A percentile compares a stretch with the other conserved stretches of the same genome.
Conservation (phyloP, 1,140 invertebrate species). For the Macrobrachium rosenbergii region DNA sequence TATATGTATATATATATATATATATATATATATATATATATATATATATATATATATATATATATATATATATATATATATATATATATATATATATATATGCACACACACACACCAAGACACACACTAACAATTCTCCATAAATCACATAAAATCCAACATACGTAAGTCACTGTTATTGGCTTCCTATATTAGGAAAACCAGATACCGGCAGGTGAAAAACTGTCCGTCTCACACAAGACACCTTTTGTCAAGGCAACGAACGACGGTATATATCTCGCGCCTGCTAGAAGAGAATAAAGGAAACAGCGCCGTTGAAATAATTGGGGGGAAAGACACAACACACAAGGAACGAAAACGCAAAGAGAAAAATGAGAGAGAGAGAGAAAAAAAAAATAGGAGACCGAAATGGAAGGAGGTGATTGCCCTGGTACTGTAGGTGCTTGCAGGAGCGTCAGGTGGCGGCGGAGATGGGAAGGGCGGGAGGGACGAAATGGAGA, state of each 20-base stretch:
- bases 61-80: background rate
- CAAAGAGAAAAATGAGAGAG: background rate
- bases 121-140: background rate
- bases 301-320: background rate
- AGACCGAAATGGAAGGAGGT: background rate
- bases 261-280: too few relatives aligned
- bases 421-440: background rate
- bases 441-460: background rate
- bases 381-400: background rate
- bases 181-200: background rate
- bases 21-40: too few relatives aligned
- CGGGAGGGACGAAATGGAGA: too few relatives aligned
- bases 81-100: background rate
- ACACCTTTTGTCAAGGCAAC: too few relatives aligned
- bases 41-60: too few relatives aligned
- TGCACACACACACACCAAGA: background rate
- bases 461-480: too few relatives aligned
- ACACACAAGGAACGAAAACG: background rate
- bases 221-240: background rate
- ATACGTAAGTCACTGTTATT: background rate
- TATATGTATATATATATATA: too few relatives aligned
- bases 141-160: background rate
- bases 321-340: background rate
- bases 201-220: background rate
- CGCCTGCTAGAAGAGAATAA: background rate